Percentiles rank a stretch among this genome's conserved stretches.
Evolutionary conservation across 2,797 vertebrate species (phyloP).

Genomic region (Dendrocincla tyrannina): DNA sequence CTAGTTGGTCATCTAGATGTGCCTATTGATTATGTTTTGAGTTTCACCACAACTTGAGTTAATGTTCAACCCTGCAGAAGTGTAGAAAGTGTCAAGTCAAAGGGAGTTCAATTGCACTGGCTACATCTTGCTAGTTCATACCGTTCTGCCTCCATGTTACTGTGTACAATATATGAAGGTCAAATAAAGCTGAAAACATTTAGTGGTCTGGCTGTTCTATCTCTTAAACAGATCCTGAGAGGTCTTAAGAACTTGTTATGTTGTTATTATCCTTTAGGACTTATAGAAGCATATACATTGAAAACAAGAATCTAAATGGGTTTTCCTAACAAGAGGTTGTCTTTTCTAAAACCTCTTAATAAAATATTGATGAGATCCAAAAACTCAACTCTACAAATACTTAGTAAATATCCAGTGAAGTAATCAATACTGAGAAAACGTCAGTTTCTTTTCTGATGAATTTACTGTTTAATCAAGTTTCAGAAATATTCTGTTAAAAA

Average conservation of each 20-base stretch:
- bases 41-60: background rate
- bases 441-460: background rate
- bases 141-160: rapidly evolving
- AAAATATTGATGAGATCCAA: background rate
- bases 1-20: background rate
- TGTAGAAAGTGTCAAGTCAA: background rate
- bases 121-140: rapidly evolving
- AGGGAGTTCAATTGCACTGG: background rate
- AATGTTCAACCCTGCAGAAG: rapidly evolving
- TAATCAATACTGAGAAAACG: background rate
- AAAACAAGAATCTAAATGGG: background rate
- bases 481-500: no score
- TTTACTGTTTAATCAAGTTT: no score
- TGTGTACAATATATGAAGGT: background rate
- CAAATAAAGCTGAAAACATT: background rate
- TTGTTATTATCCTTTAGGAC: background rate
- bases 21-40: background rate
- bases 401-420: background rate
- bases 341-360: background rate
- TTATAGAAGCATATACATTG: background rate
- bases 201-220: background rate
- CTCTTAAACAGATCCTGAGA: background rate
- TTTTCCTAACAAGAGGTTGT: background rate
- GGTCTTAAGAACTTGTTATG: background rate
- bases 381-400: background rate